Conservation (phyloP, 1,140 invertebrate species). For the Idris sp. region DNA sequence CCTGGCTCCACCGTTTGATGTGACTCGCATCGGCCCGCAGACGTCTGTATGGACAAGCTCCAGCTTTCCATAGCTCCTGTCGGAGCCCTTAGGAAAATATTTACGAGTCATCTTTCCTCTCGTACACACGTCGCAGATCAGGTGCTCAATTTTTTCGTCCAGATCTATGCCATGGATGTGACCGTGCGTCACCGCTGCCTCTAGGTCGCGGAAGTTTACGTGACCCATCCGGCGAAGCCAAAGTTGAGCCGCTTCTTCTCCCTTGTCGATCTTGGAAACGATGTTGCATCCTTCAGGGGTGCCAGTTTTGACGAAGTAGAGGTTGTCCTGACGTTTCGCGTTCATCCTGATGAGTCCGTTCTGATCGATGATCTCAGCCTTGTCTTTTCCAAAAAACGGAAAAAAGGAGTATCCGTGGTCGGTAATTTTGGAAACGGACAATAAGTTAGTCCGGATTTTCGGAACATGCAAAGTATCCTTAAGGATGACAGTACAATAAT, state of each 20-base stretch:
- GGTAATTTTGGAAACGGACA: constrained; percentile 16
- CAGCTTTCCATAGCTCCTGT: too few relatives aligned
- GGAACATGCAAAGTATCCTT: constrained; percentile 14
- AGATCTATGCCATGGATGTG: neutral
- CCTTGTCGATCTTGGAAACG: neutral
- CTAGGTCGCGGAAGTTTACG: neutral
- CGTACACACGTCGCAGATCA: too few relatives aligned
- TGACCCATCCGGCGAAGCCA: constrained; percentile 4
- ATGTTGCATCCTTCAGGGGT: neutral
- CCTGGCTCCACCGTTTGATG: too few relatives aligned
- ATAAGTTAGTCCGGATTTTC: constrained; percentile 4
- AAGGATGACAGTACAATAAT: neutral
- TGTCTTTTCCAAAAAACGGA: neutral
- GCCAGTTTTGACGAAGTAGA: neutral
- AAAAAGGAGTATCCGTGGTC: constrained; percentile 5
- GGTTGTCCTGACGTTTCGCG: constrained; percentile 2
- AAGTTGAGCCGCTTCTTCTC: neutral
- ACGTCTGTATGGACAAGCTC: too few relatives aligned
- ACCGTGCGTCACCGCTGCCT: neutral
- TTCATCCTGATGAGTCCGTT: neutral
- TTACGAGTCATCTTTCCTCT: too few relatives aligned
- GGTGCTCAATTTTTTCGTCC: neutral
- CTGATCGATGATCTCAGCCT: constrained; percentile 6
- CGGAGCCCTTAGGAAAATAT: too few relatives aligned
- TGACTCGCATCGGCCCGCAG: too few relatives aligned